Evolutionary conservation across 2,888 invertebrate species (phyloP), one percentile per base, ranked within the genome.

Genomic region (Drosophila lacicola): DNA sequence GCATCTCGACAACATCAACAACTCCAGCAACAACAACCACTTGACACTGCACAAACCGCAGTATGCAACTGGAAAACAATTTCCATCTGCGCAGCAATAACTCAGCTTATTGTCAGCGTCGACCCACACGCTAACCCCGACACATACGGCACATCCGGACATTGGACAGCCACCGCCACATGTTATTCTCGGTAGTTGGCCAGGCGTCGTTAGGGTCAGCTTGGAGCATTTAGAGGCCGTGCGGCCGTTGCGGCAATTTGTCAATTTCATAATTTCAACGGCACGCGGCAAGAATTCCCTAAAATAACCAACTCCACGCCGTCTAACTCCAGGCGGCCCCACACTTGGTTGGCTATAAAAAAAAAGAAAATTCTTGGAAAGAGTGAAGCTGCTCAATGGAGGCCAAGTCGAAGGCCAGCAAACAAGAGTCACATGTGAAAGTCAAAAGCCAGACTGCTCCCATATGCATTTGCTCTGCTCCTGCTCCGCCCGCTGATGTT

Each of bases 201-300:
- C 56, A 74, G 78, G 67, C 55, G 78, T 75, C 73, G 85, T 87
- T 82, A 89, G 76, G 79, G 75, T 78, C 78, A 78, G 58, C 69
- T 45, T 46, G 33, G 54, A 60, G 78, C 50, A 74, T 67, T 70
- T 69, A 51, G 64, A 73, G 80, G 74, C 74, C 77, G 78, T 56
- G 68, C 80, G 70, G 81, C 66, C 74, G 81, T 71, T 81, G 75
- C 57, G 66, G 85, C 84, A 84, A 91, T 91, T 91, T 91, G 91
- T 90, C 90, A 84, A 84, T 89, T 90, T 85, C 86, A 89, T 87
- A 90, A 88, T 83, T 85, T 76, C 70, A 79, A 73, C 82, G 74
- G 80, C 87, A 82, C 84, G 85, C 68, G 71, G 63, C 64, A 71
- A 74, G 66, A 71, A 71, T 68, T 56, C 53, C 25, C 61, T 2